phyloP scores from a whole-genome alignment of 2,113 vertebrate genomes.

The Rostratula benghalensis region DNA sequence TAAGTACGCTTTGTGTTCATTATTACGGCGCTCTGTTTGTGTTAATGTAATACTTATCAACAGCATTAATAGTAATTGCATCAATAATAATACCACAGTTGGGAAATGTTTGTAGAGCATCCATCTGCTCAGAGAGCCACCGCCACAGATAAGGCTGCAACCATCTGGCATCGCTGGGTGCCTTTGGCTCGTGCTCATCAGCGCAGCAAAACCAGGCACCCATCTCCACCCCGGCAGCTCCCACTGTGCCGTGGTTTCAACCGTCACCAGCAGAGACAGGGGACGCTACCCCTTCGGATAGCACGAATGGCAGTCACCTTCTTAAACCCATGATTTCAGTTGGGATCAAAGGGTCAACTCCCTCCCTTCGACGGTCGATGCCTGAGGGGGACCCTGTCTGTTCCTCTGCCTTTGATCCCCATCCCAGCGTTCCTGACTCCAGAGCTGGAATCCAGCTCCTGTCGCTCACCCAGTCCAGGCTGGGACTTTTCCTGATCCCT shows the following conservation, averaged over 20 bases:
- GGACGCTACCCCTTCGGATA: no score
- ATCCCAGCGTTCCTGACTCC: no score
- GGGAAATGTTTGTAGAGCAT: neutral
- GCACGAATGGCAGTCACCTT: no score
- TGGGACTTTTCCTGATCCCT: no score
- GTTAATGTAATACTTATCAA: neutral
- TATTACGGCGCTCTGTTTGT: neutral
- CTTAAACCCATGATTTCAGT: no score
- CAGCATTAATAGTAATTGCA: constrained; percentile 25
- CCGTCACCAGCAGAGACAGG: no score
- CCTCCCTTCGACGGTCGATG: no score
- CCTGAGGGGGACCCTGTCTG: no score
- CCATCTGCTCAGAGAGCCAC: neutral
- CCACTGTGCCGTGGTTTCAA: neutral
- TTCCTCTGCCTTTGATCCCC: no score
- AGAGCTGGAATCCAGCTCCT: no score
- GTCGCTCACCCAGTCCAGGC: no score
- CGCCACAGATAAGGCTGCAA: neutral
- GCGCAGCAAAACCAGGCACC: neutral
- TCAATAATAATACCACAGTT: neutral
- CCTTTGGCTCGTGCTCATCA: neutral
- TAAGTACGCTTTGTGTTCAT: neutral
- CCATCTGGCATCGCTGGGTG: constrained; percentile 24
- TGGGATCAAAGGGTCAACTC: no score
- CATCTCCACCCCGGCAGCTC: neutral